These are phyloP conservation scores for Empis stercorea DNA, from an alignment of 2,888 invertebrate genomes.

Conservation along the genomic window DNA sequence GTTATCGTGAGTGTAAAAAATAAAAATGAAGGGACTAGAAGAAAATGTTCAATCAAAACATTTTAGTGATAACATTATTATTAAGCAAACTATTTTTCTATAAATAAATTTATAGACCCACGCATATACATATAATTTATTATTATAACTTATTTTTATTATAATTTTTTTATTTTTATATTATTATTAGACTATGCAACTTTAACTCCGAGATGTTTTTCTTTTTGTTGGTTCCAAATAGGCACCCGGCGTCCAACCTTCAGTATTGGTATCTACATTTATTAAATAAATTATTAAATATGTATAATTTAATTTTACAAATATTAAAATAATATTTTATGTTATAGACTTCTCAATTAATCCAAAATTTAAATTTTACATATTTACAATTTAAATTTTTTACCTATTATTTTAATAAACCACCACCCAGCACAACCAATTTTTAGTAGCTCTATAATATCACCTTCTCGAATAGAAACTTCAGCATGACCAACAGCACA, in stretches of 20 bases:
- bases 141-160: too few species aligned
- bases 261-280: conserved; percentile 47
- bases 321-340: too few species aligned
- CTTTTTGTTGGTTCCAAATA: conserved; percentile 69
- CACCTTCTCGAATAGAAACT: conserved; percentile 81
- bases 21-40: too few species aligned
- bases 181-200: conserved; percentile 27
- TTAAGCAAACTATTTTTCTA: too few species aligned
- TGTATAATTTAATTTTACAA: not conserved
- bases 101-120: too few species aligned
- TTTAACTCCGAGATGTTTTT: conserved; percentile 59
- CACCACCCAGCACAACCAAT: conserved; percentile 95
- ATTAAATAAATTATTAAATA: not conserved
- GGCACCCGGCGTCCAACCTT: conserved; percentile 91
- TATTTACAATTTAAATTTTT: conserved; percentile 9
- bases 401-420: conserved; percentile 78
- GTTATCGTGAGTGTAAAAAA: too few species aligned
- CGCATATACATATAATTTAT: too few species aligned
- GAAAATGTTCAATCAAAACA: too few species aligned
- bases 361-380: too few species aligned
- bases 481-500: conserved; percentile 82
- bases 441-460: conserved; percentile 77
- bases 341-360: too few species aligned
- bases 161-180: too few species aligned
- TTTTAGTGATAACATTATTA: too few species aligned